phyloP scores from a whole-genome alignment of 2,797 vertebrate species.

The Rhinella marina region DNA sequence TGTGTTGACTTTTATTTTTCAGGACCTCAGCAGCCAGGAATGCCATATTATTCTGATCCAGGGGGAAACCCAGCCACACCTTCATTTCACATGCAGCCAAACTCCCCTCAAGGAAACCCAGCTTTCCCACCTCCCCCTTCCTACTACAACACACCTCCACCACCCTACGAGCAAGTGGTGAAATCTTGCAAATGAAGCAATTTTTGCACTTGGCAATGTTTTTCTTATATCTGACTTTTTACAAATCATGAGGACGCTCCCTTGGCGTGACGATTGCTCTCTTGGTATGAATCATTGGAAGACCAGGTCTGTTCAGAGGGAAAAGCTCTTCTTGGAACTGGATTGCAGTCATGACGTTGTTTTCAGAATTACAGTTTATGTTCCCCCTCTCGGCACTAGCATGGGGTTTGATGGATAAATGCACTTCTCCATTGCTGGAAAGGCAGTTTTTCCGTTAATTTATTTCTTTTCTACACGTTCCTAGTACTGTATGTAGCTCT shows the following conservation, averaged over 20 bases:
- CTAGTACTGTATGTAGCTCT: constrained; percentile 45
- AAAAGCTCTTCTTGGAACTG: constrained; percentile 63
- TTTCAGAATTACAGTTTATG: constrained; percentile 23
- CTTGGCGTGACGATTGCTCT: constrained; percentile 62
- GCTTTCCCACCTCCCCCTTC: constrained; percentile 90
- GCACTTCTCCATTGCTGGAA: constrained; percentile 41
- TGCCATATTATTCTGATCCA: constrained; percentile 85
- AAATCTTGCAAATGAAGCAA: constrained; percentile 80
- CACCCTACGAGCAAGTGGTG: constrained; percentile 92
- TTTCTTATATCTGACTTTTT: constrained; percentile 62
- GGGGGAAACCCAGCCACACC: constrained; percentile 80
- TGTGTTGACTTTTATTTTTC: constrained; percentile 62
- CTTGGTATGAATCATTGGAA: constrained; percentile 54
- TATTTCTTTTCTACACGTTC: constrained; percentile 42
- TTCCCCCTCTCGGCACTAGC: constrained; percentile 35
- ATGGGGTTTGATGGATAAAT: constrained; percentile 36
- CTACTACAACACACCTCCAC: constrained; percentile 95
- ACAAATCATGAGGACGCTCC: constrained; percentile 58
- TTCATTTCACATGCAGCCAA: constrained; percentile 80
- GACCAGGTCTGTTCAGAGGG: constrained; percentile 62
- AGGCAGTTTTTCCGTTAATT: constrained; percentile 27
- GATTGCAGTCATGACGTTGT: constrained; percentile 14
- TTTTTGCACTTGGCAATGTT: constrained; percentile 65
- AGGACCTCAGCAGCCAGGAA: constrained; percentile 87
- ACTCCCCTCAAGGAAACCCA: constrained; percentile 81